A percentile compares a stretch with the other conserved stretches of the same genome.
phyloP scores from a whole-genome alignment of 2,797 vertebrate genomes.

The Acanthiza pusilla region DNA sequence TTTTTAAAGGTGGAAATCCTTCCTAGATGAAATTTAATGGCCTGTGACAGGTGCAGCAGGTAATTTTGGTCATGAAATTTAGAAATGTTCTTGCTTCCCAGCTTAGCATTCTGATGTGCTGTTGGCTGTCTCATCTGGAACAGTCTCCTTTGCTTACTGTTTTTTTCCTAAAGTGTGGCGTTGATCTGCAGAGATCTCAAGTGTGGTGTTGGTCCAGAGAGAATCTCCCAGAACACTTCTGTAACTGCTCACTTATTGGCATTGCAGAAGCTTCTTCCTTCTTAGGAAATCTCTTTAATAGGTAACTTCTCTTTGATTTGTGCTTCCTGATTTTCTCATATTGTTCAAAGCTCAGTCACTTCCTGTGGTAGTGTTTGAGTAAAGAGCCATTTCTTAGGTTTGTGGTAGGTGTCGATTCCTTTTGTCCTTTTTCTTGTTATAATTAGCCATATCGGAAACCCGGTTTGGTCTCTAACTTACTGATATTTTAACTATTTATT shows the following conservation, averaged over 20 bases:
- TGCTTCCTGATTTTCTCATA: not conserved
- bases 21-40: not conserved
- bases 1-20: not conserved
- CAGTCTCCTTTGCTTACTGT: not conserved
- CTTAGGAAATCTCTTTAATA: not conserved
- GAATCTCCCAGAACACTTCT: not conserved
- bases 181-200: not conserved
- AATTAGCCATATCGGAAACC: not conserved
- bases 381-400: not conserved
- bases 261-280: not conserved
- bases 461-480: not conserved
- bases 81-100: not conserved
- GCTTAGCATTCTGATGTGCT: not conserved
- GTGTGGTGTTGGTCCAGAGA: not conserved
- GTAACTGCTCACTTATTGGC: not conserved
- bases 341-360: not conserved
- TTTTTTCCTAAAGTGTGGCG: not conserved
- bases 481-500: not conserved
- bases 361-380: not conserved
- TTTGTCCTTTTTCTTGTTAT: not conserved
- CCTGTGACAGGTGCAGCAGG: not conserved
- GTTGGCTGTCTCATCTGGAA: not conserved
- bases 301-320: not conserved
- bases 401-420: not conserved
- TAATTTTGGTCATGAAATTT: not conserved